Conservation (phyloP, 2,113 vertebrate genomes). For the Dryoscopus gambensis region DNA sequence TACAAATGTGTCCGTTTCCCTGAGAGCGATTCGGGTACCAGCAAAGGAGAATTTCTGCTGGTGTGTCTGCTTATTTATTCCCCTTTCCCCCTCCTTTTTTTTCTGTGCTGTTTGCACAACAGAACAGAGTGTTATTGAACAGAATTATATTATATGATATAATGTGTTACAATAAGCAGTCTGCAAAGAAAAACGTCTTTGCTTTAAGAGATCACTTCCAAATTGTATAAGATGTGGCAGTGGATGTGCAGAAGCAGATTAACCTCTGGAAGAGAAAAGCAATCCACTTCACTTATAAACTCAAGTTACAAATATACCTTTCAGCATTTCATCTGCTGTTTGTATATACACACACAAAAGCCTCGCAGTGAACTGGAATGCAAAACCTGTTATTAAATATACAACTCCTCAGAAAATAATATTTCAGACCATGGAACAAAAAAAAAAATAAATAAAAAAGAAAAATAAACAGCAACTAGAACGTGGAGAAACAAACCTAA, state of each 20-base stretch:
- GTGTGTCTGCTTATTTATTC: background rate
- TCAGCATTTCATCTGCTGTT: background rate
- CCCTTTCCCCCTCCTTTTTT: background rate
- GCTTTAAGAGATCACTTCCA: background rate
- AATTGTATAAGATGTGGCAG: background rate
- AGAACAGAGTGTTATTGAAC: background rate
- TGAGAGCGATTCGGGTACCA: background rate
- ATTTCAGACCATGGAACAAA: background rate
- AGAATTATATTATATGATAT: background rate
- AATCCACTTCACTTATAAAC: background rate
- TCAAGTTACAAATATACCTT: background rate
- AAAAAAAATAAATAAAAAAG: background rate
- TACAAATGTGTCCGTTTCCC: conserved; percentile 15
- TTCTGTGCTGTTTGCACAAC: background rate
- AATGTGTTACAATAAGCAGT: background rate
- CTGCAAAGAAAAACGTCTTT: background rate
- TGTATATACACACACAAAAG: background rate
- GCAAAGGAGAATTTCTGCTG: background rate
- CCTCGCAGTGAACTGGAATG: background rate
- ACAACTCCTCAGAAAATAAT: background rate
- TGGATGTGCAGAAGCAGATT: background rate
- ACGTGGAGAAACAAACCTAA: background rate
- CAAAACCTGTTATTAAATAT: background rate
- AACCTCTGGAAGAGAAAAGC: background rate
- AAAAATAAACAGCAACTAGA: background rate